These are phyloP conservation scores for Penaeus indicus DNA, from an alignment of 1,140 invertebrate species.

Conservation along the genomic window DNA sequence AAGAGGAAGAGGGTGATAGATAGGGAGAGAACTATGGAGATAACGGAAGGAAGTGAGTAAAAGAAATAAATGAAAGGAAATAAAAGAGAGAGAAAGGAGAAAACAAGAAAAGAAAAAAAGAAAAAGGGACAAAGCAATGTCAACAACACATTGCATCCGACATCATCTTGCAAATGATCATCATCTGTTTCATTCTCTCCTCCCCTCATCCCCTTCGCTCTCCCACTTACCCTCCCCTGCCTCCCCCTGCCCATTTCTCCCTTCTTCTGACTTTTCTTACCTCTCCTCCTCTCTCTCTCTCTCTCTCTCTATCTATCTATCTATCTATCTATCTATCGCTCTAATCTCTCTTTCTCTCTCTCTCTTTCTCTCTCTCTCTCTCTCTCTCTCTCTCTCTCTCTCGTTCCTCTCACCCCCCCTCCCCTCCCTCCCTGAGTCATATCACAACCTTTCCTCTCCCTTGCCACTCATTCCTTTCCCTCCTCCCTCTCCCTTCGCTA, in stretches of 20 bases:
- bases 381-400: background rate
- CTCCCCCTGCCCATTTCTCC: no score
- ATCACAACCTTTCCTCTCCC: no score
- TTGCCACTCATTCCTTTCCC: no score
- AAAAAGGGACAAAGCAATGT: background rate
- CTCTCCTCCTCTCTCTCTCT: background rate
- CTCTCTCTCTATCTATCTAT: background rate
- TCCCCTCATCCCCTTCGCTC: background rate
- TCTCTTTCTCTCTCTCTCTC: background rate
- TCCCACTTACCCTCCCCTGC: background rate
- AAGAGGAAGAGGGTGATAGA: background rate
- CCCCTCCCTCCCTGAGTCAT: no score
- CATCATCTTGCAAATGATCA: no score
- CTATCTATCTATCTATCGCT: background rate
- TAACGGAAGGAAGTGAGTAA: background rate
- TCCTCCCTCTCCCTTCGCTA: no score
- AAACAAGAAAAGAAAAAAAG: background rate
- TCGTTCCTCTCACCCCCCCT: no score
- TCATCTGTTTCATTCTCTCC: background rate
- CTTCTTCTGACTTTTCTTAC: background rate
- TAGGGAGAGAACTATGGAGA: background rate
- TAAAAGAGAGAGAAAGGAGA: background rate
- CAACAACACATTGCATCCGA: no score
- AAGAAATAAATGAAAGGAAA: background rate
- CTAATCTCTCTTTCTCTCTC: background rate